These are phyloP conservation scores for Tamandua tetradactyla DNA, from an alignment of 2,797 vertebrate genomes.

Conservation along the genomic window DNA sequence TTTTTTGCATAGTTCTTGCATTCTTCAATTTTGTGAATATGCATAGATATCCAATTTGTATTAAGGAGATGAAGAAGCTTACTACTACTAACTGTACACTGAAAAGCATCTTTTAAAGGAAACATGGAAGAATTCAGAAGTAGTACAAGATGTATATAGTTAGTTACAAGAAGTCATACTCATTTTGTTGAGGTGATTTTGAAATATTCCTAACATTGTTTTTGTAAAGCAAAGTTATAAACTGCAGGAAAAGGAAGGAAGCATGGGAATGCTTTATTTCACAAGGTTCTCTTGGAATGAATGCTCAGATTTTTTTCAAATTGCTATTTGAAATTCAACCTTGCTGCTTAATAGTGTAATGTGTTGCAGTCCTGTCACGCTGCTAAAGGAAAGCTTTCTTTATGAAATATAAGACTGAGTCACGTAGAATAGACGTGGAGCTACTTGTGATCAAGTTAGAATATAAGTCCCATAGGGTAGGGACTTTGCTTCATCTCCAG, in stretches of 20 bases:
- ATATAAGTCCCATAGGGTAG: not conserved
- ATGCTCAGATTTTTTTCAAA: not conserved
- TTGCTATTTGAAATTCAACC: not conserved
- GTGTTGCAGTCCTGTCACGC: not conserved
- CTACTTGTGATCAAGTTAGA: not conserved
- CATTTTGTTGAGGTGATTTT: not conserved
- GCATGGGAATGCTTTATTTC: not conserved
- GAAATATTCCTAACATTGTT: not conserved
- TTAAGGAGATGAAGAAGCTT: not conserved
- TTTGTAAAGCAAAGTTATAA: not conserved
- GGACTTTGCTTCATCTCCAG: not conserved
- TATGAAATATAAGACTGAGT: not conserved
- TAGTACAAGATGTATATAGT: not conserved
- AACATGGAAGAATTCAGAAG: constrained; percentile 13
- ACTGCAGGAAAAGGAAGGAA: not conserved
- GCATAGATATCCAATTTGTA: not conserved
- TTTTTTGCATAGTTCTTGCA: not conserved
- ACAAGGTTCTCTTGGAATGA: not conserved
- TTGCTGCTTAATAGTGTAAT: not conserved
- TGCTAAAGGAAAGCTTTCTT: not conserved
- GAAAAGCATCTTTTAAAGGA: constrained; percentile 1
- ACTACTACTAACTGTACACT: not conserved
- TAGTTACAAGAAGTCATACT: not conserved
- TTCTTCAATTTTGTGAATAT: constrained; percentile 7
- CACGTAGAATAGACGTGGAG: not conserved